A percentile compares a stretch with the other conserved stretches of the same genome.
phyloP scores from a whole-genome alignment of 2,888 invertebrate genomes.

The Coenonympha glycerion region DNA sequence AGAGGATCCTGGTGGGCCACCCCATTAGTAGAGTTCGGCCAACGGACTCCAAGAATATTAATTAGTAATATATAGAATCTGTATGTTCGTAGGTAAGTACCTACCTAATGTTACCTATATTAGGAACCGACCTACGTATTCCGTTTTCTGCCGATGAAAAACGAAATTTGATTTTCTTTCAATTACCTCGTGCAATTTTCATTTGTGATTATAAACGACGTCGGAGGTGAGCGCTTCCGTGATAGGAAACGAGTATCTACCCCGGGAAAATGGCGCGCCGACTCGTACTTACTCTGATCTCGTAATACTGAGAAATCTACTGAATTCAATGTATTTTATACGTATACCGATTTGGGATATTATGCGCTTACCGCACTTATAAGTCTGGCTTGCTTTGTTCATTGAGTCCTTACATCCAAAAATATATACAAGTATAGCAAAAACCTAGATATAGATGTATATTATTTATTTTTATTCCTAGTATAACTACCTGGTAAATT shows the following conservation, averaged over 20 bases:
- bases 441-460: too few species aligned
- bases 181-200: constrained; percentile 42
- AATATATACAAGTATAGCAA: too few species aligned
- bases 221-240: constrained; percentile 49
- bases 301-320: constrained; percentile 37
- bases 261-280: constrained; percentile 49
- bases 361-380: constrained; percentile 2
- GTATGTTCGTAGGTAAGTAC: too few species aligned
- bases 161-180: constrained; percentile 7
- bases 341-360: constrained; percentile 18
- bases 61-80: too few species aligned
- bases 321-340: constrained; percentile 35
- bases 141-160: background rate
- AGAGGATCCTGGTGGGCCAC: too few species aligned
- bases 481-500: too few species aligned
- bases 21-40: too few species aligned
- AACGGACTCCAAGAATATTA: too few species aligned
- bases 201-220: constrained; percentile 54
- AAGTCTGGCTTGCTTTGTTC: too few species aligned
- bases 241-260: constrained; percentile 50
- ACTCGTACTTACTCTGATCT: constrained; percentile 35
- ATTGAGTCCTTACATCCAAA: too few species aligned
- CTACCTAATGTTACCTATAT: too few species aligned
- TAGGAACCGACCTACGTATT: background rate
- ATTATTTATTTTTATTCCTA: too few species aligned